A percentile compares a stretch with the other conserved stretches of the same genome.
Conservation (phyloP, 1,140 invertebrate genomes). For the Copidosoma floridanum region DNA sequence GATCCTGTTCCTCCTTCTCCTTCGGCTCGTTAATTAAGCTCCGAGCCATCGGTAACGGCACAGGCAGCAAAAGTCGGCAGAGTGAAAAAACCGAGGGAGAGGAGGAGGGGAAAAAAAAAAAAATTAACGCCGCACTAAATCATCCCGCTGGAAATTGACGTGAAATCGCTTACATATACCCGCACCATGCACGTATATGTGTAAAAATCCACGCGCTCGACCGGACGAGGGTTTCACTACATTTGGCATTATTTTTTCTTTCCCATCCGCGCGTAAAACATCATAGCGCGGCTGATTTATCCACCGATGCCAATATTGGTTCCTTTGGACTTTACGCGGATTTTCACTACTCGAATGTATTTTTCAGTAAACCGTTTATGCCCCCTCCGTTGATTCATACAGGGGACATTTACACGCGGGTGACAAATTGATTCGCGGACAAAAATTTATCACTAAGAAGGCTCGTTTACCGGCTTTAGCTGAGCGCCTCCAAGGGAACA, state of each 20-base stretch:
- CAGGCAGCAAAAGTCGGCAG: too few species aligned
- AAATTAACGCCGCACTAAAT: conserved; percentile 15
- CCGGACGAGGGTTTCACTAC: too few species aligned
- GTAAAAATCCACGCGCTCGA: too few species aligned
- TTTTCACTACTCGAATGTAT: too few species aligned
- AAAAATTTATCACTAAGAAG: conserved; percentile 3
- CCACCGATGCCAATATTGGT: neutral
- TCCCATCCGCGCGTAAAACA: neutral
- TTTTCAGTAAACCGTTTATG: too few species aligned
- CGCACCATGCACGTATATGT: too few species aligned
- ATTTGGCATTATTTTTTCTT: too few species aligned
- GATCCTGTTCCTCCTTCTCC: neutral
- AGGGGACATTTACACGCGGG: neutral
- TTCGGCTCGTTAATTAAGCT: conserved; percentile 11
- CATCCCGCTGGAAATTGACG: conserved; percentile 15
- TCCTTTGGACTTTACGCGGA: neutral
- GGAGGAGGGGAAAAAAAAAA: neutral
- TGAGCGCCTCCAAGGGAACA: too few species aligned
- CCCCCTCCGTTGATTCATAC: neutral
- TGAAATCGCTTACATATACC: conserved; percentile 6
- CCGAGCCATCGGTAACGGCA: too few species aligned
- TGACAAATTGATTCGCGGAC: conserved; percentile 4
- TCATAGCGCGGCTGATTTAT: neutral
- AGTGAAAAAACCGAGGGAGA: too few species aligned
- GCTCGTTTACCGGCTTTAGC: conserved; percentile 1